Evolutionary conservation across 2,113 vertebrate genomes (phyloP), one percentile per base, ranked within the genome.

Genomic region (Nothobranchius kuhntae): DNA sequence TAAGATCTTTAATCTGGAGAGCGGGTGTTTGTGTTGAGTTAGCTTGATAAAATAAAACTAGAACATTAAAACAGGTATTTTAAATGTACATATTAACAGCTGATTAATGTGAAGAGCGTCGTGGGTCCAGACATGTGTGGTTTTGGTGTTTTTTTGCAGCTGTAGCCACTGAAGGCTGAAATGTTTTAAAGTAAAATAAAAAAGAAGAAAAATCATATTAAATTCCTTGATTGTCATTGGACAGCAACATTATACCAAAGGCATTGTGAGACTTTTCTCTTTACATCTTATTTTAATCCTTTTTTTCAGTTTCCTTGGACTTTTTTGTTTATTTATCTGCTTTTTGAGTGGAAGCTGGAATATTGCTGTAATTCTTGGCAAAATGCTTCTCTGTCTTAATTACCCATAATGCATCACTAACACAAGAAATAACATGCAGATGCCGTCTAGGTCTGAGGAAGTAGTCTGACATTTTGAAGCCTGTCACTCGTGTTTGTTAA

Each of bases 101-200:
- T 13, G 54, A 52, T 36, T n/a, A 26, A 3, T 48, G 51, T 30
- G 4, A 30, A 30, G 30, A 30, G 30, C 1, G 30, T 40, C 7
- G 3, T 8, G n/a, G 42, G 69, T 71, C 73, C 61, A 53, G 17
- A 35, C 35, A 4, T 58, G 69, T 62, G 24, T 47, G 74, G 82
- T 84, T 89, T 90, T 89, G 86, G 89, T 88, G 82, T 91, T 83
- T 82, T 65, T 68, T 82, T 87, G 87, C 83, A 89, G 83, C 83
- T 46, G 53, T 78, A 78, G 42, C 70, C 86, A 50, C 35, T 36
- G 55, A 36, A 59, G 62, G 53, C 67, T 55, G 44, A 69, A 63
- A 52, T 57, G 55, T 62, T 52, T 24, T 14, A 15, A 38, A 5
- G 47, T 9, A 13, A 38, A 15, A 30, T 30, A 15, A 42, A 53